Conservation (phyloP, 2,797 vertebrate species). For the Pipistrellus pygmaeus region DNA sequence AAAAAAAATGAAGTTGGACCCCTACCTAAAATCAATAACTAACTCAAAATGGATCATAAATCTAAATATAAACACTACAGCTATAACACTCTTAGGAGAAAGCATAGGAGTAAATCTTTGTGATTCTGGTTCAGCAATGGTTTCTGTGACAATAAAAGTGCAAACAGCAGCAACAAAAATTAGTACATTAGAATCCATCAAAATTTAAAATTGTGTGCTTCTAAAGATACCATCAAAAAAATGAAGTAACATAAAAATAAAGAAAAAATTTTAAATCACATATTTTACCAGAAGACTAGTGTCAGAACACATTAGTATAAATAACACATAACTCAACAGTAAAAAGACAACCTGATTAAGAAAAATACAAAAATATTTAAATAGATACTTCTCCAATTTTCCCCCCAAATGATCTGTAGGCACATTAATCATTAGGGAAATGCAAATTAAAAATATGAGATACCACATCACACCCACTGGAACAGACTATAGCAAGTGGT, state of each 20-base stretch:
- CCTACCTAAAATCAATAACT: neutral
- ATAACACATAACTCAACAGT: neutral
- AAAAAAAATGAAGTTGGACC: neutral
- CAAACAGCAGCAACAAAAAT: neutral
- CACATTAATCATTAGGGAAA: neutral
- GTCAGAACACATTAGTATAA: neutral
- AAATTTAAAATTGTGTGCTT: neutral
- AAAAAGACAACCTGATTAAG: neutral
- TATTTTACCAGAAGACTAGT: neutral
- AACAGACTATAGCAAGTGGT: neutral
- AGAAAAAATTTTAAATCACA: neutral
- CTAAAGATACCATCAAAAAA: neutral
- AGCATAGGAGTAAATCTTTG: neutral
- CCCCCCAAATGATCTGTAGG: neutral
- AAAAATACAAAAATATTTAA: neutral
- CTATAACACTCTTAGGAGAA: neutral
- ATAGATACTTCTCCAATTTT: neutral
- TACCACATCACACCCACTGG: neutral
- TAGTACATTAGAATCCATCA: neutral
- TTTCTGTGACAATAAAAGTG: neutral
- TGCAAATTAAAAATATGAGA: neutral
- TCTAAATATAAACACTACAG: neutral
- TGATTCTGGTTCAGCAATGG: neutral
- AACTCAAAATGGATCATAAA: neutral
- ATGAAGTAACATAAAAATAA: neutral